Conservation (phyloP, 2,888 invertebrate genomes). For the Limnephilus lunatus region DNA sequence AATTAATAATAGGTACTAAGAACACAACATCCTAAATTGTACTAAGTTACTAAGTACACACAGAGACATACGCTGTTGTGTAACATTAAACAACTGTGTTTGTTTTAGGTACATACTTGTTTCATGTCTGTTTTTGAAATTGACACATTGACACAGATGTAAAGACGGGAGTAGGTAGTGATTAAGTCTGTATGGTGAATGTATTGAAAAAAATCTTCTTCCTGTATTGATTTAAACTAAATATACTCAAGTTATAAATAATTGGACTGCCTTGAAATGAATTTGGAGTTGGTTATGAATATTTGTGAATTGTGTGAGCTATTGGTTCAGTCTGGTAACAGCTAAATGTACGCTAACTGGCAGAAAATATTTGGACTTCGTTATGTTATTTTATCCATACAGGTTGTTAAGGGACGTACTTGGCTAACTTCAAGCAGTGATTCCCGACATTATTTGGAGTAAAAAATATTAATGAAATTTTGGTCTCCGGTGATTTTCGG, state of each 20-base stretch:
- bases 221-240: background rate
- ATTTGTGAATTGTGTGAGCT: no score
- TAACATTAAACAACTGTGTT: background rate
- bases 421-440: no score
- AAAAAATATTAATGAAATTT: no score
- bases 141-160: background rate
- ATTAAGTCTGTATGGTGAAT: background rate
- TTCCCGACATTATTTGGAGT: no score
- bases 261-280: background rate
- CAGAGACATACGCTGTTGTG: background rate
- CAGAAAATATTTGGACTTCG: no score
- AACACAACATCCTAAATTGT: no score
- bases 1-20: background rate
- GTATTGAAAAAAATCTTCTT: background rate
- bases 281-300: background rate
- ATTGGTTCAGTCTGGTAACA: no score
- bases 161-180: no score
- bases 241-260: background rate
- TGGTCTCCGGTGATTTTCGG: no score
- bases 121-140: background rate
- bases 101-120: background rate
- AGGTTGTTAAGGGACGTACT: no score
- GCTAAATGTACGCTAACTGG: no score
- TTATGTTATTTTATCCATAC: no score
- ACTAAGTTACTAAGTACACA: background rate